A percentile compares a stretch with the other conserved stretches of the same genome.
phyloP scores from a whole-genome alignment of 2,888 invertebrate species.

The Mystacides longicornis region DNA sequence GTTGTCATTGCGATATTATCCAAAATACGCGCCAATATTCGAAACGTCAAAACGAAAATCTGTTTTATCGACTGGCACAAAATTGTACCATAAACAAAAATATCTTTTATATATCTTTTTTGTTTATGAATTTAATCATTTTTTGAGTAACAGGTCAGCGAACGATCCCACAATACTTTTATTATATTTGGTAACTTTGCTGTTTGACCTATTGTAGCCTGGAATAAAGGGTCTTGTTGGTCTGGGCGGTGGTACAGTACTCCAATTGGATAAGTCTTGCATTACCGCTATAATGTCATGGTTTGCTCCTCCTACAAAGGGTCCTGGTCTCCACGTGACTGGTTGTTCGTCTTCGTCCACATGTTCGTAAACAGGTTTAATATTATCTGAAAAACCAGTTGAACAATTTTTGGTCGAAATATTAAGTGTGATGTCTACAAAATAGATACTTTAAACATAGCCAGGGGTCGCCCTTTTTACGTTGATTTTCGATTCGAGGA shows the following conservation, averaged over 20 bases:
- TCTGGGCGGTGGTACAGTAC: slow-evolving; percentile 19
- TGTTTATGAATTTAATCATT: no score
- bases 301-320: slow-evolving; percentile 21
- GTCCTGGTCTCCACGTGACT: slow-evolving; percentile 21
- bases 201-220: slow-evolving; percentile 8
- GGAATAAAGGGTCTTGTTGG: slow-evolving; percentile 23
- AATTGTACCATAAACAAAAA: no score
- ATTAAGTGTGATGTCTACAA: no score
- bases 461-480: no score
- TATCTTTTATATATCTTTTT: no score
- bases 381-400: slow-evolving; percentile 14
- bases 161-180: slow-evolving; percentile 19
- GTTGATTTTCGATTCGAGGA: no score
- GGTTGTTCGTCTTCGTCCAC: slow-evolving; percentile 20
- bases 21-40: no score
- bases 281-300: slow-evolving; percentile 20
- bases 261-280: slow-evolving; percentile 24
- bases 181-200: background rate
- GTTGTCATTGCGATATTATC: no score
- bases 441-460: no score
- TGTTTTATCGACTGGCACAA: no score
- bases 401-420: no score
- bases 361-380: slow-evolving; percentile 24
- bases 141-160: slow-evolving; percentile 18
- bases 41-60: no score